Conservation (phyloP, 2,113 vertebrate species). For the Cariama cristata region DNA sequence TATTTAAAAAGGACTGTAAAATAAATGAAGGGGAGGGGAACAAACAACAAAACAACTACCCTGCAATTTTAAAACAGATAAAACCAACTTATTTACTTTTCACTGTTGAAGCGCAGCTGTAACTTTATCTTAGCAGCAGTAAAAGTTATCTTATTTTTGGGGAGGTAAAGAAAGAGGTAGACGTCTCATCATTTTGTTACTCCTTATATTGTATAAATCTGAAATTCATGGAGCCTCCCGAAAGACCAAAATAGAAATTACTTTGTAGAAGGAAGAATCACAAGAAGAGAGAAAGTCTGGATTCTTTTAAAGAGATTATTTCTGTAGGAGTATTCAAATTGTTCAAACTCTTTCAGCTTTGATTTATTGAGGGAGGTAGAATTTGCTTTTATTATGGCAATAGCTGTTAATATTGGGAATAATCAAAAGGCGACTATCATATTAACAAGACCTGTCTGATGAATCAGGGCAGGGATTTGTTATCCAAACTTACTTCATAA, state of each 20-base stretch:
- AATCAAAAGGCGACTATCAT: neutral
- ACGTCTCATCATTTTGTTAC: neutral
- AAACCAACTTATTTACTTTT: conserved; percentile 4
- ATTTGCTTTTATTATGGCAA: neutral
- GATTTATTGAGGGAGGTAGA: neutral
- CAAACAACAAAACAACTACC: neutral
- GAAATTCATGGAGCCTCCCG: neutral
- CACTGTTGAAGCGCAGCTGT: neutral
- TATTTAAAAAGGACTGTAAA: conserved; percentile 10
- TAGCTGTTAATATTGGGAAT: neutral
- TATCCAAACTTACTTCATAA: neutral
- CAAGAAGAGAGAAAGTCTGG: neutral
- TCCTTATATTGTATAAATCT: neutral
- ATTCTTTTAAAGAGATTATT: neutral
- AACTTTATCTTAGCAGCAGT: neutral
- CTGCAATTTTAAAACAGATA: neutral
- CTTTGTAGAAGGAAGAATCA: neutral
- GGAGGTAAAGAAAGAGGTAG: neutral
- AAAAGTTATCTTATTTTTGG: neutral
- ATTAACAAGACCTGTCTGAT: neutral
- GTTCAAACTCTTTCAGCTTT: neutral
- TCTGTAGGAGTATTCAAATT: neutral
- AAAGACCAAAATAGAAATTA: neutral
- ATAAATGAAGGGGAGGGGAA: neutral
- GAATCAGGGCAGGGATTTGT: neutral